Evolutionary conservation across 1,140 invertebrate genomes (phyloP).

Genomic region (Contarinia nasturtii): DNA sequence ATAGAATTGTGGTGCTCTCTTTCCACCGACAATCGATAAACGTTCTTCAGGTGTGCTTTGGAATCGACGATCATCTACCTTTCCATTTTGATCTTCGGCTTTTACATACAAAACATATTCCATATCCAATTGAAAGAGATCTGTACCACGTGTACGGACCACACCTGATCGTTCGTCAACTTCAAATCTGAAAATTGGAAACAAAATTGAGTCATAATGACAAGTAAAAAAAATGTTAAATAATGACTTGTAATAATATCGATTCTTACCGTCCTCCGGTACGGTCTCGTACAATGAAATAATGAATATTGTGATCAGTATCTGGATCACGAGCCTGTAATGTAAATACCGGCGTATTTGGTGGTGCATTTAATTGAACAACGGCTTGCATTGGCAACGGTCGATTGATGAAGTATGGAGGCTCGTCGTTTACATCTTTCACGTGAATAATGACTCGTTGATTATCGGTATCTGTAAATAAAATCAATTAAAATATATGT

Average conservation of each 20-base stretch:
- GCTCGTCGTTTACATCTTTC: constrained; percentile 90
- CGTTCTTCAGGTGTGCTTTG: constrained; percentile 82
- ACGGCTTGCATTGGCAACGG: constrained; percentile 92
- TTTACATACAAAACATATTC: constrained; percentile 91
- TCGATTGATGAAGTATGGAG: constrained; percentile 87
- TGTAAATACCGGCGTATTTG: constrained; percentile 89
- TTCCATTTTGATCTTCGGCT: constrained; percentile 83
- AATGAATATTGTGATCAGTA: constrained; percentile 87
- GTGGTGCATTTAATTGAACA: constrained; percentile 81
- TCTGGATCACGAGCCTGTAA: constrained; percentile 87
- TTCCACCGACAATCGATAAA: constrained; percentile 81
- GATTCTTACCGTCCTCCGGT: constrained; percentile 33
- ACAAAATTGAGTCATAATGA: no score
- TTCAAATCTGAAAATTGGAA: constrained; percentile 37
- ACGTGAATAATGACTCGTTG: constrained; percentile 87
- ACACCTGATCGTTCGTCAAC: constrained; percentile 84
- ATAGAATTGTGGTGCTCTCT: constrained; percentile 85
- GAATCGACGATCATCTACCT: constrained; percentile 69
- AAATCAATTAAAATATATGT: constrained; percentile 1
- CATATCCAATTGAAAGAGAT: constrained; percentile 87
- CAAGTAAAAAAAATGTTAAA: no score
- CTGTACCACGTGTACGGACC: constrained; percentile 74
- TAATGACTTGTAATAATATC: background rate
- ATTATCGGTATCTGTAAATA: constrained; percentile 65
- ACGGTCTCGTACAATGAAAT: constrained; percentile 81